Evolutionary conservation across 2,797 vertebrate genomes (phyloP), one percentile per base, ranked within the genome.

Genomic region (Trachops cirrhosus): DNA sequence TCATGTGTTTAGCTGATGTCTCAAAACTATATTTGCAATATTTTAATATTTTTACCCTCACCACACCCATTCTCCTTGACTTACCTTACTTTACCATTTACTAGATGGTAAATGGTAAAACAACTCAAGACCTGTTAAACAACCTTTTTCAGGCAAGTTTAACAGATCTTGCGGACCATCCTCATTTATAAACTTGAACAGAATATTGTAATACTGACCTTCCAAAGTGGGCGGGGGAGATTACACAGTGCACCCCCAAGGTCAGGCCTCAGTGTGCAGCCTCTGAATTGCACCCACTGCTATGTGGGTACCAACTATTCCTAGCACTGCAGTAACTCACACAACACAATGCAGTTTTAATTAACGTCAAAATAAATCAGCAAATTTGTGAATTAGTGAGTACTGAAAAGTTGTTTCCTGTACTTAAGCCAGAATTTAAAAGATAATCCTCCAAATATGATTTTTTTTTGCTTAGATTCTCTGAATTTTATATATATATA

Each of bases 391-490:
- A 87, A 34, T 57, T 71, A 41, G 46, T 9, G 67, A 73, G 52
- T 34, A 59, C 67, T 52, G 54, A 44, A 90, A 85, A 87, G 46
- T 91, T 86, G 24, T 59, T 83, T 92, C 84, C 41, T 92, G 6
- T 77, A 50, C 2, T 74, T 92, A 95, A 93, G 9, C 16, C 16
- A 77, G 44, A 92, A 59, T 84, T 89, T 59, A 94, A 80, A 88
- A 82, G 21, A 32, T 3, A 64, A 0, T 22, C 22, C 12, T 37
- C 29, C 12, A 32, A n/a, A 32, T 46, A 29, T 32, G 32, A 91
- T 71, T 15, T 93, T 95, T 12, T 52, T 94, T 96, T 95, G 54
- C 16, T 95, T 85, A 89, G 57, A 54, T 71, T 83, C 44, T 94
- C 41, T 93, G 85, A 64, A 34, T 84, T 96, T 93, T 94, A 48